Evolutionary conservation across 1,140 invertebrate species (phyloP).

Genomic region (Oppia nitens): DNA sequence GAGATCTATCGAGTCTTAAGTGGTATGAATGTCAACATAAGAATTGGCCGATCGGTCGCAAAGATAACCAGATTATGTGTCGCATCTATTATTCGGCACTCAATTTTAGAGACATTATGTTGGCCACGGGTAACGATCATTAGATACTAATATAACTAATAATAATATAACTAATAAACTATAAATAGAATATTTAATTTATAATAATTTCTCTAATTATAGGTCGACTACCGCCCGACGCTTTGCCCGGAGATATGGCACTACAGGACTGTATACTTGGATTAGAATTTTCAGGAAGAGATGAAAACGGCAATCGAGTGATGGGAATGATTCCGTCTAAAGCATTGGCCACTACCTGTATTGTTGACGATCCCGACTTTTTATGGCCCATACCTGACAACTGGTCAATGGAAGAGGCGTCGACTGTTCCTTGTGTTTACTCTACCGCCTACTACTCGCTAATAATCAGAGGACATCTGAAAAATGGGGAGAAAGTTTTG

Average conservation of each 20-base stretch:
- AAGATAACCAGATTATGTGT: constrained; percentile 45
- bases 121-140: constrained; percentile 87
- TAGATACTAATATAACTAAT: too few relatives aligned
- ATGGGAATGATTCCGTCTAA: constrained; percentile 86
- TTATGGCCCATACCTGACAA: constrained; percentile 70
- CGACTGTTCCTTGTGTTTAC: constrained; percentile 83
- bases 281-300: constrained; percentile 68
- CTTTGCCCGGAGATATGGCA: constrained; percentile 43
- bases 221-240: constrained; percentile 69
- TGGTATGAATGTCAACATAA: constrained; percentile 78
- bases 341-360: constrained; percentile 69
- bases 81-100: constrained; percentile 38
- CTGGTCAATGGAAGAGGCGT: constrained; percentile 77
- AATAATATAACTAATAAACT: constrained; percentile 37
- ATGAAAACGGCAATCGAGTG: constrained; percentile 49
- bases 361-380: constrained; percentile 55
- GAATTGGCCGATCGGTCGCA: constrained; percentile 26
- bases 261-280: constrained; percentile 30
- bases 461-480: constrained; percentile 59
- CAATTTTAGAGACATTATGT: constrained; percentile 19
- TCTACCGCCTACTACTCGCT: constrained; percentile 47
- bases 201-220: neutral
- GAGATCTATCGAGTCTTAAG: constrained; percentile 72
- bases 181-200: constrained; percentile 4
- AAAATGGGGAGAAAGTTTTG: constrained; percentile 61